A percentile compares a stretch with the other conserved stretches of the same genome.
These are phyloP conservation scores for Fragum fragum DNA, from an alignment of 2,888 invertebrate genomes.

Conservation along the genomic window DNA sequence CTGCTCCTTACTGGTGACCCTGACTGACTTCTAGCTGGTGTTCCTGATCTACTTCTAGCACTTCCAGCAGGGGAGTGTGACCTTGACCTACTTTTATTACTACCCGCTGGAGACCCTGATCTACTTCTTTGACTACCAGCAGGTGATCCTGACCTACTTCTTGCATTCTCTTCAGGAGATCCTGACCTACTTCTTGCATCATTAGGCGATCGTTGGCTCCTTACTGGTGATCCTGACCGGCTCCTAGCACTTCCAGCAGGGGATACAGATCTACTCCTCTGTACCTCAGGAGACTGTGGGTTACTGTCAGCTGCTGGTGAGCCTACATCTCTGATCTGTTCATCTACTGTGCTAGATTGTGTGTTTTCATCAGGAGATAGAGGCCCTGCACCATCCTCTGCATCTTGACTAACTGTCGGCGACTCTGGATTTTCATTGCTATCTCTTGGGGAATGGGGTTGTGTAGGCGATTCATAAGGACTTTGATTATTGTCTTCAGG, in stretches of 20 bases:
- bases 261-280: slow-evolving; percentile 40
- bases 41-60: slow-evolving; percentile 56
- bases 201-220: slow-evolving; percentile 21
- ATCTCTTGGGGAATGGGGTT: background rate
- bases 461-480: background rate
- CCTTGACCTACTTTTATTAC: too few species aligned
- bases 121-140: slow-evolving; percentile 58
- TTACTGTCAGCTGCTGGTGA: slow-evolving; percentile 49
- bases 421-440: slow-evolving; percentile 5
- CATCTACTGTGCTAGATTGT: slow-evolving; percentile 19
- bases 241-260: slow-evolving; percentile 52
- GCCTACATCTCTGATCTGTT: slow-evolving; percentile 46
- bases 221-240: slow-evolving; percentile 56
- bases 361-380: slow-evolving; percentile 19
- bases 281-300: slow-evolving; percentile 59
- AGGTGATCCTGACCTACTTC: slow-evolving; percentile 59
- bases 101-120: slow-evolving; percentile 56
- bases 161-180: slow-evolving; percentile 45
- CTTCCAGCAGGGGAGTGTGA: slow-evolving; percentile 32
- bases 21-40: too few species aligned
- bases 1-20: slow-evolving; percentile 55
- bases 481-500: slow-evolving; percentile 16
- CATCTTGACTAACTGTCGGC: slow-evolving; percentile 1
- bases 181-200: slow-evolving; percentile 58
- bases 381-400: background rate